phyloP scores from a whole-genome alignment of 92 coral and sea anemone species.

The Palythoa grandiflora region DNA sequence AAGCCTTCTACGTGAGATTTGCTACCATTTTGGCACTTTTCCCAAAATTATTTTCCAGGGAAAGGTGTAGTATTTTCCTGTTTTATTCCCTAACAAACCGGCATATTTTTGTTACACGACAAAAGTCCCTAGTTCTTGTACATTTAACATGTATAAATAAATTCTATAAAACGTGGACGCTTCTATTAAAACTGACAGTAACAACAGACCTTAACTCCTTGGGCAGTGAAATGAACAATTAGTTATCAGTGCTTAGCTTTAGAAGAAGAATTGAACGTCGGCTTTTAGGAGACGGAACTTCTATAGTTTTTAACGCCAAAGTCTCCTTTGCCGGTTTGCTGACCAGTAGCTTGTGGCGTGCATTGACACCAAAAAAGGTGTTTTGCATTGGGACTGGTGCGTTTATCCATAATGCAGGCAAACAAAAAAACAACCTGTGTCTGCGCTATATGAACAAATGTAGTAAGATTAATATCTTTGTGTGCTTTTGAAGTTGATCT shows the following conservation, averaged over 20 bases:
- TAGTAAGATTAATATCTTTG: not conserved
- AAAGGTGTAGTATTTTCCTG: not conserved
- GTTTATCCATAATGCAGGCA: slow-evolving; percentile 11
- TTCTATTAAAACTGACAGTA: not conserved
- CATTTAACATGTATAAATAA: not conserved
- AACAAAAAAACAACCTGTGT: slow-evolving; percentile 36
- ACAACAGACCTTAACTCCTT: not conserved
- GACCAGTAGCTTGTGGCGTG: slow-evolving; percentile 45
- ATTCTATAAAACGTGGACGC: not conserved
- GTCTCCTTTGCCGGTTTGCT: not conserved
- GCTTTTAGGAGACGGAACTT: not conserved
- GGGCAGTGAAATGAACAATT: slow-evolving; percentile 38
- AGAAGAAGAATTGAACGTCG: not conserved
- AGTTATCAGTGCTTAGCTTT: not conserved
- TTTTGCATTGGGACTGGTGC: slow-evolving; percentile 36
- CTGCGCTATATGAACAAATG: slow-evolving; percentile 23
- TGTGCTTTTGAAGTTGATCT: not conserved
- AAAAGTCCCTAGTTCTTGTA: not conserved
- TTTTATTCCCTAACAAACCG: not conserved
- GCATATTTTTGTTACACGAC: not conserved
- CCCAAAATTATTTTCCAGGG: not conserved
- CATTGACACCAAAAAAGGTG: slow-evolving; percentile 25
- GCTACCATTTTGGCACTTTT: not conserved
- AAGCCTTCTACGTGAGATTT: not conserved
- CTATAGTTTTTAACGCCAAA: not conserved